These are phyloP conservation scores for Nycticebus coucang DNA, from an alignment of 2,113 vertebrate species.

Conservation along the genomic window DNA sequence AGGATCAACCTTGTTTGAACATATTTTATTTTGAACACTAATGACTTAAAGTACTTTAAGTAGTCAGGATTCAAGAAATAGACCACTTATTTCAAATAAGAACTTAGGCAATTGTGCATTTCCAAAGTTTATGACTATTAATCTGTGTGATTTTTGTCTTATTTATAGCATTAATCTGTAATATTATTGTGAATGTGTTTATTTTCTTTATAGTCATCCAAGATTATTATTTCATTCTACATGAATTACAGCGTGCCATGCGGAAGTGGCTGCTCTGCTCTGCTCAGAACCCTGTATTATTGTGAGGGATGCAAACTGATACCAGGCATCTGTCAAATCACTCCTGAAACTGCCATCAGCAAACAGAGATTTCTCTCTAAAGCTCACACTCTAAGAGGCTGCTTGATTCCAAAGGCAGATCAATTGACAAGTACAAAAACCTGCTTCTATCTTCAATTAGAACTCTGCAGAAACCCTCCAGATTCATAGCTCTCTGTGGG, in stretches of 20 bases:
- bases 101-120: background rate
- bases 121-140: background rate
- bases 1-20: constrained; percentile 38
- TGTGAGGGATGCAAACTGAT: background rate
- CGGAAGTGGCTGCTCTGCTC: background rate
- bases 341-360: no score
- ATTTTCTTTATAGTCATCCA: background rate
- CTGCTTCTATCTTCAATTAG: background rate
- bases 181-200: background rate
- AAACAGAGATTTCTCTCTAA: background rate
- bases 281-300: background rate
- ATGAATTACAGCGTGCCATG: background rate
- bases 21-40: constrained; percentile 42
- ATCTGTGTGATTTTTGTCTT: background rate
- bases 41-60: background rate
- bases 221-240: background rate
- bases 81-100: background rate
- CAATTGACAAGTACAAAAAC: background rate
- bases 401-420: background rate
- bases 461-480: background rate
- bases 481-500: background rate
- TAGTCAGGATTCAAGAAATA: background rate
- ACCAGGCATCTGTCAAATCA: background rate
- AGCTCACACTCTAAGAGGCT: background rate
- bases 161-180: background rate